Percentiles rank a stretch among this genome's conserved stretches.
Evolutionary conservation across 2,888 invertebrate species (phyloP).

Genomic region (Neoscelio sp.): DNA sequence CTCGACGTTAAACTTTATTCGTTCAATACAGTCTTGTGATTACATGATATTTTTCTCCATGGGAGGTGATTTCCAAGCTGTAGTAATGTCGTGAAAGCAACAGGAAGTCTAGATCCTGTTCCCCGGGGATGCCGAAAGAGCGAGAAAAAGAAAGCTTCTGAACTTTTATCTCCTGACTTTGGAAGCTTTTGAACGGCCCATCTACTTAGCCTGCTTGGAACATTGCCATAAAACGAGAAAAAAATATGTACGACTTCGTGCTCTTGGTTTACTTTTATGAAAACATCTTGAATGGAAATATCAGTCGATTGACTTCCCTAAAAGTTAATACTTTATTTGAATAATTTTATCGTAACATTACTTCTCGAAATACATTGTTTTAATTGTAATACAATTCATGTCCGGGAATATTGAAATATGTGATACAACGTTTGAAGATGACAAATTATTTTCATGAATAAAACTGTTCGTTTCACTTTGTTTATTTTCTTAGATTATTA

Average conservation of each 20-base stretch:
- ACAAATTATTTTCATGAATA: no score
- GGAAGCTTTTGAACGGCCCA: conserved; percentile 42
- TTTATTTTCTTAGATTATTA: no score
- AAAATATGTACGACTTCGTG: conserved; percentile 15
- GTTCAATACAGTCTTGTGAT: conserved; percentile 16
- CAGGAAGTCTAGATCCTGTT: conserved; percentile 28
- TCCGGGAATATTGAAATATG: no score
- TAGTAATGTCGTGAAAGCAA: conserved; percentile 24
- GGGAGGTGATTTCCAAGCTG: conserved; percentile 24
- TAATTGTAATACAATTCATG: no score
- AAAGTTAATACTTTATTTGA: no score
- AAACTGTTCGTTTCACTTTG: no score
- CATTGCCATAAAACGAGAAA: conserved; percentile 18
- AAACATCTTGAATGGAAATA: conserved; percentile 26
- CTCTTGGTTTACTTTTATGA: conserved; percentile 19
- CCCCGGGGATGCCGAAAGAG: conserved; percentile 12
- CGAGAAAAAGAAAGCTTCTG: conserved; percentile 25
- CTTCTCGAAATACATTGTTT: no score
- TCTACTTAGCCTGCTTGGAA: conserved; percentile 28
- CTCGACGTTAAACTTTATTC: not conserved
- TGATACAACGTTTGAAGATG: no score
- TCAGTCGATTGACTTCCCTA: no score
- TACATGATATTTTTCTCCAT: conserved; percentile 20
- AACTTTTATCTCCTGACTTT: conserved; percentile 49
- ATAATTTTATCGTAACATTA: no score